These are phyloP conservation scores for Suncus etruscus DNA, from an alignment of 2,113 vertebrate species.

Conservation along the genomic window DNA sequence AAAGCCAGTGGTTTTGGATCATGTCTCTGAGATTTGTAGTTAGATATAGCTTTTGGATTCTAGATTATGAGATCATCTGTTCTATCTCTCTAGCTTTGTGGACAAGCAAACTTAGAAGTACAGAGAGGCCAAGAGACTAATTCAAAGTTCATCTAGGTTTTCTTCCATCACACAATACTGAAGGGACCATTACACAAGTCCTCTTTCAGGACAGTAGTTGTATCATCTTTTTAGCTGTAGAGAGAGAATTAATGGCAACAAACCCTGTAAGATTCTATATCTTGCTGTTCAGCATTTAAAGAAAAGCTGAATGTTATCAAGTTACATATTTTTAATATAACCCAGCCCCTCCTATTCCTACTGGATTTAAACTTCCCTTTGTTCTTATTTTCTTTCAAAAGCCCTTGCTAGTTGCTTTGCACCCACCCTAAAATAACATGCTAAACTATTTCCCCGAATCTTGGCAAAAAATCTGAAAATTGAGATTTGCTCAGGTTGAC, in stretches of 20 bases:
- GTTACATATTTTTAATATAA: constrained; percentile 26
- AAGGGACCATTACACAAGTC: background rate
- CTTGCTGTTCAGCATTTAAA: constrained; percentile 24
- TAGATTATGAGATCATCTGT: background rate
- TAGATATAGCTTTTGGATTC: background rate
- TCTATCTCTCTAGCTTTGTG: background rate
- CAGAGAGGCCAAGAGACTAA: background rate
- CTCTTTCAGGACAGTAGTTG: background rate
- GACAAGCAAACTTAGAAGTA: background rate
- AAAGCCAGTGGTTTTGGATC: background rate
- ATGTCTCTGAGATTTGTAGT: background rate
- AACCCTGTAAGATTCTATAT: background rate
- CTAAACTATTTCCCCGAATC: background rate
- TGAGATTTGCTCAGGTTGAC: background rate
- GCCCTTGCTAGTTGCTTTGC: background rate
- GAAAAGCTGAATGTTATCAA: constrained; percentile 44
- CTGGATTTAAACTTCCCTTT: background rate
- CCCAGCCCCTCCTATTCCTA: background rate
- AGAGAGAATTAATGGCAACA: constrained; percentile 20
- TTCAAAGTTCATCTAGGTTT: background rate
- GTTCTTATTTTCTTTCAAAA: constrained; percentile 44
- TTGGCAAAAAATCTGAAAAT: background rate
- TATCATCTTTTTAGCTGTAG: background rate
- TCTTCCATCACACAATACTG: background rate
- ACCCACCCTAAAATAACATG: background rate